Evolutionary conservation across 2,797 vertebrate genomes (phyloP).

Genomic region (Chrysocyon brachyurus): DNA sequence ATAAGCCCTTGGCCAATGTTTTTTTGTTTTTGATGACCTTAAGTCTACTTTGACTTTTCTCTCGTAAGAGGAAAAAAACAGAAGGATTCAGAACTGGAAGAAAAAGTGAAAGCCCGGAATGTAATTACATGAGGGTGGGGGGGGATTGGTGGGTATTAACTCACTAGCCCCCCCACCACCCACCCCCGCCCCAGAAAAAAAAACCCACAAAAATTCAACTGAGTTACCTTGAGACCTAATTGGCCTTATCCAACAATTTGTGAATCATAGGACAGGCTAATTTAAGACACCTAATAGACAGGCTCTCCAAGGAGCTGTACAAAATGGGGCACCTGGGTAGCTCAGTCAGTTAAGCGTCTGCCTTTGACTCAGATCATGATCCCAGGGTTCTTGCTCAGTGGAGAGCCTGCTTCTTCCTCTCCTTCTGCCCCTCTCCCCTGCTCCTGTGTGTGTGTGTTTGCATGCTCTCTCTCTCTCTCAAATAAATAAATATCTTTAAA

Average conservation of each 20-base stretch:
- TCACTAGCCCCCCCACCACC: conserved; percentile 26
- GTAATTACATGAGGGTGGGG: background rate
- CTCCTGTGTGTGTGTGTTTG: too few relatives aligned
- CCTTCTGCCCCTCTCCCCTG: too few relatives aligned
- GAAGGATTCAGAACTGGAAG: conserved; percentile 54
- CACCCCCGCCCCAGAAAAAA: background rate
- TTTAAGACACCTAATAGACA: background rate
- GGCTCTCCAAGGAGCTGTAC: background rate
- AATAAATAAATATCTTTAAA: too few relatives aligned
- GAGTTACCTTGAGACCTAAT: background rate
- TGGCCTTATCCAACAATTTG: background rate
- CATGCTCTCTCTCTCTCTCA: too few relatives aligned
- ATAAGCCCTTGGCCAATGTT: conserved; percentile 61
- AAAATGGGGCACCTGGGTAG: background rate
- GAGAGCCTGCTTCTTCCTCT: too few relatives aligned
- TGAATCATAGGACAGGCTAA: too few relatives aligned
- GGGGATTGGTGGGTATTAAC: background rate
- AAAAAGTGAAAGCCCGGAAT: background rate
- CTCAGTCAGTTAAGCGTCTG: too few relatives aligned
- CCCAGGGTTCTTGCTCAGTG: too few relatives aligned
- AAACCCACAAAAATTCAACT: background rate
- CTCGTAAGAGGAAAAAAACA: conserved; percentile 41
- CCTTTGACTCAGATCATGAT: too few relatives aligned
- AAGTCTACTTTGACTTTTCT: conserved; percentile 80
- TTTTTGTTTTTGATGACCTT: conserved; percentile 27